Percentiles rank a stretch among this genome's conserved stretches.
These are phyloP conservation scores for Hippopotamus amphibius DNA, from an alignment of 2,113 vertebrate species.

Conservation along the genomic window DNA sequence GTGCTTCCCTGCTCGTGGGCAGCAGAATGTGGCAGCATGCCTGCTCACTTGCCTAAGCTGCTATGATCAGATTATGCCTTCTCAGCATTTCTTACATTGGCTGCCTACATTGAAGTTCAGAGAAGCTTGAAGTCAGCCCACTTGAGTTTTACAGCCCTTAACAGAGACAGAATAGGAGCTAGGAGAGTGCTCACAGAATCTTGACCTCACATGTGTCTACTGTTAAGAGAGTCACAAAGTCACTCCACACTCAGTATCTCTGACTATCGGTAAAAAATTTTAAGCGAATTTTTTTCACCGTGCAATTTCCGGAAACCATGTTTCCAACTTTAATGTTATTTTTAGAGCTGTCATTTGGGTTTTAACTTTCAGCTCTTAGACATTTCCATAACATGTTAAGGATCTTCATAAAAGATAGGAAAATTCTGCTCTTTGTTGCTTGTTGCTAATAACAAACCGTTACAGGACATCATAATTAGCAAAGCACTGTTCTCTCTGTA, in stretches of 20 bases:
- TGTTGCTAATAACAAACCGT: neutral
- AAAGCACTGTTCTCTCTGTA: neutral
- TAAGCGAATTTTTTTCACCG: neutral
- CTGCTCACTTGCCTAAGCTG: constrained; percentile 64
- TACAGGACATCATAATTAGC: constrained; percentile 9
- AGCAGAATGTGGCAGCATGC: constrained; percentile 68
- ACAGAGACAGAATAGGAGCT: constrained; percentile 32
- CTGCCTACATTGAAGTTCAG: constrained; percentile 65
- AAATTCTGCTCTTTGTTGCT: neutral
- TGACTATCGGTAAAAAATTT: neutral
- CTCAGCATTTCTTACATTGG: constrained; percentile 72
- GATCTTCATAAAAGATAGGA: constrained; percentile 36
- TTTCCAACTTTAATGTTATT: constrained; percentile 46
- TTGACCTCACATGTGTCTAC: neutral
- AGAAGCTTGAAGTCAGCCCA: constrained; percentile 61
- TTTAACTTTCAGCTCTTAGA: constrained; percentile 62
- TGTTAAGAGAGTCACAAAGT: constrained; percentile 43
- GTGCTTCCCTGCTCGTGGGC: constrained; percentile 48
- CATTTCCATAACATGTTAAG: constrained; percentile 13
- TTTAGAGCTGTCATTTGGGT: constrained; percentile 39
- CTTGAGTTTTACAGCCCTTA: constrained; percentile 58
- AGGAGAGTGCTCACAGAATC: neutral
- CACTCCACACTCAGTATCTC: neutral
- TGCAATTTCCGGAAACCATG: constrained; percentile 28
- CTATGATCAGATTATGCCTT: constrained; percentile 70